Evolutionary conservation across 2,113 vertebrate species (phyloP), one percentile per base, ranked within the genome.

Genomic region (Nycticebus coucang): DNA sequence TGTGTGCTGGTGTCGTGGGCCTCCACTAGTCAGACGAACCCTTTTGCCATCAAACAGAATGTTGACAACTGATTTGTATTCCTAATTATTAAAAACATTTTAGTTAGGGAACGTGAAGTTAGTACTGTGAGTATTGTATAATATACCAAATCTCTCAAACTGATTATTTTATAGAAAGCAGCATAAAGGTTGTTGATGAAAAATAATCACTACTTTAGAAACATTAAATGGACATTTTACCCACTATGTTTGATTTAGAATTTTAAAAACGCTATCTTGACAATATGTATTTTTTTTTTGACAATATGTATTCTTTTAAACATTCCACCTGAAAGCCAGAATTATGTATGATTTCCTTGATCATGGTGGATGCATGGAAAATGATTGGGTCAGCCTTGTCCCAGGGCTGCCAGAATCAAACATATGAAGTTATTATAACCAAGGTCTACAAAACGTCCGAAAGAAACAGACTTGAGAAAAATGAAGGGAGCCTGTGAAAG

Each of bases 391-490:
- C 89, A 86, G 94, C 37, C 17, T 95, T 95, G 35, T 96, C 59
- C 18, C 93, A 72, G 14, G 41, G 30, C 62, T 98, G 59, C 59
- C 96, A 72, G 24, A 18, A 94, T 96, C 18, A 98, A 97, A 97
- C 77, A 68, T 72, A 90, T 66, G 33, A 98, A 95, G 90, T 97
- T 98, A 96, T 97, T 97, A 95, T 93, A 94, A 89, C 82, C 35
- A 94, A 97, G 33, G 60, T 95, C 72, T 97, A 95, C 78, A 97
- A 97, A 97, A 96, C 96, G 68, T 96, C 57, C 1, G 97, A 96
- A 97, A 97, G 92, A 24, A 78, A 7, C 21, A 87, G 14, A 77
- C 74, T 87, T 87, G 87, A 97, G 90, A 98, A 98, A 98, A 98
- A 97, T 86, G 68, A 89, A 97, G 97, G 53, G 6, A 8, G 2